phyloP scores from a whole-genome alignment of 2,797 vertebrate genomes.

The Halcyon leucocephala region DNA sequence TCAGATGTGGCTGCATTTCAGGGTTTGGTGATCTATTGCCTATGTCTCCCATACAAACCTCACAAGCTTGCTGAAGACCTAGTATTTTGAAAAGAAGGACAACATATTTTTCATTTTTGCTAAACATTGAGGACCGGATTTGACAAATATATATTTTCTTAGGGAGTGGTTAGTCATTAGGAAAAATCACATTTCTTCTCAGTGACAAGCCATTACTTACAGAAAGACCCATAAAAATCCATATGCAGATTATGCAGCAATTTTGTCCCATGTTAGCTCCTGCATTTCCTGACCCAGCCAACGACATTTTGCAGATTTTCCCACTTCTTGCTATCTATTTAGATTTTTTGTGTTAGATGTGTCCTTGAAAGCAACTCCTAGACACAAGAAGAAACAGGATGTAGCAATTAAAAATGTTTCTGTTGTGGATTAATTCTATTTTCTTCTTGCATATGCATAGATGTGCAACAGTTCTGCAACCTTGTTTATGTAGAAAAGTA shows the following conservation, averaged over 20 bases:
- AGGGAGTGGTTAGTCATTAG: not conserved
- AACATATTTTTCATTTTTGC: not conserved
- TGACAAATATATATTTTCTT: not conserved
- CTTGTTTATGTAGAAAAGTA: not conserved
- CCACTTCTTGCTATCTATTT: not conserved
- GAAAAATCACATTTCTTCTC: not conserved
- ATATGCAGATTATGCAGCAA: not conserved
- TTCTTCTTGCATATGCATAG: not conserved
- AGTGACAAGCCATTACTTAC: not conserved
- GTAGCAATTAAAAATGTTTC: not conserved
- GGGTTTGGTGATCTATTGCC: not conserved
- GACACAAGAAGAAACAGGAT: not conserved
- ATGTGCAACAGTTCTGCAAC: not conserved
- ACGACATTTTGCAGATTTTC: not conserved
- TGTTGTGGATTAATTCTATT: not conserved
- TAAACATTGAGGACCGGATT: not conserved
- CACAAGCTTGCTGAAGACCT: not conserved
- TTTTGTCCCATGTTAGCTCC: not conserved
- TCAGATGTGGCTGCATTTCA: not conserved
- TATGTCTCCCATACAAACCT: no score
- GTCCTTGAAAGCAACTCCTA: conserved; percentile 47
- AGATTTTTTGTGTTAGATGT: not conserved
- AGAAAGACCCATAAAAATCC: not conserved
- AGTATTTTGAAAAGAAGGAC: not conserved
- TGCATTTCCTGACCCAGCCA: not conserved